Conservation (phyloP, 2,888 invertebrate species). For the Pseudoips prasinana region DNA sequence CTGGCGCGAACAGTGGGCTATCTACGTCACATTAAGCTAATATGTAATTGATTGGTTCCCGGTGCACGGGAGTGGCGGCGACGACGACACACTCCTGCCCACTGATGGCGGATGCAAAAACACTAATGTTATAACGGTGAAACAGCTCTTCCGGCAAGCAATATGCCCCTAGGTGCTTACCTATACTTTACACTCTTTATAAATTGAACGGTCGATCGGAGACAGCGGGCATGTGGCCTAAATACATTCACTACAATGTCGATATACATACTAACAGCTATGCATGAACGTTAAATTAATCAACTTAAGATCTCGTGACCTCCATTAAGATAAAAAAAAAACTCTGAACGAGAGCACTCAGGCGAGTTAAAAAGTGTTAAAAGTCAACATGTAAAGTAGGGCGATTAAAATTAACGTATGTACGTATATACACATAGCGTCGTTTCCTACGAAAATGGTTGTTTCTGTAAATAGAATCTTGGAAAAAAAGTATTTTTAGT, state of each 20-base stretch:
- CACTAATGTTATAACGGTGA: conserved; percentile 74
- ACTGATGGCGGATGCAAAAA: conserved; percentile 74
- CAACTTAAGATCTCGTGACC: conserved; percentile 41
- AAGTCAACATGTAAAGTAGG: conserved; percentile 44
- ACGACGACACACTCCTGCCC: conserved; percentile 62
- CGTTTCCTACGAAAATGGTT: too few species aligned
- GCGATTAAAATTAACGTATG: conserved; percentile 14
- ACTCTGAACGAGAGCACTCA: conserved; percentile 31
- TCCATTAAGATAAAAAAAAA: conserved; percentile 38
- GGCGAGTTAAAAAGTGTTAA: conserved; percentile 45
- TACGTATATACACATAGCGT: too few species aligned
- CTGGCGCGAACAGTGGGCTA: conserved; percentile 51
- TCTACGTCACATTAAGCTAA: conserved; percentile 77
- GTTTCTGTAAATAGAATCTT: too few species aligned
- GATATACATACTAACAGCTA: conserved; percentile 27
- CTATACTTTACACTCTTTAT: conserved; percentile 44
- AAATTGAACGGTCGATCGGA: conserved; percentile 50
- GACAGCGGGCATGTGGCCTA: conserved; percentile 42
- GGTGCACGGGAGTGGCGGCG: conserved; percentile 54
- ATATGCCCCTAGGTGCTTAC: conserved; percentile 35
- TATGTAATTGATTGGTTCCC: conserved; percentile 79
- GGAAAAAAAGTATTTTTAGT: too few species aligned
- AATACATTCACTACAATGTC: conserved; percentile 34
- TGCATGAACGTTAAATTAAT: conserved; percentile 44
- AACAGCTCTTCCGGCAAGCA: conserved; percentile 52